phyloP scores from a whole-genome alignment of 1,140 invertebrate species.

The Condylostylus longicornis region DNA sequence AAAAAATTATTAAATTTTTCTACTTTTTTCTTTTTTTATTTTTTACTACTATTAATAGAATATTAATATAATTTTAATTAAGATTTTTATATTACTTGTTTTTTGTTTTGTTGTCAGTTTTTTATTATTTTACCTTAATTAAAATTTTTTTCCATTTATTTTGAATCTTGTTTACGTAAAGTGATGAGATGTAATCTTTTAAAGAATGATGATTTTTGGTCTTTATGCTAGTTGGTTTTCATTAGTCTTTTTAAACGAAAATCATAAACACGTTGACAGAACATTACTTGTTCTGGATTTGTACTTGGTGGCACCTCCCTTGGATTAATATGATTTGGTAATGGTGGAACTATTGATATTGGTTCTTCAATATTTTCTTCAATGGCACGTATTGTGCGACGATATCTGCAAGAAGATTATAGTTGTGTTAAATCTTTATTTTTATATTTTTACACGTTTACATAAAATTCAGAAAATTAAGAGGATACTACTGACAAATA shows the following conservation, averaged over 20 bases:
- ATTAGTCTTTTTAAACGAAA: conserved; percentile 70
- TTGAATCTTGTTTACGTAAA: neutral
- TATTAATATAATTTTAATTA: no score
- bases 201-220: conserved; percentile 8
- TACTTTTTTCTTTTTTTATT: no score
- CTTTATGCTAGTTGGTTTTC: conserved; percentile 36
- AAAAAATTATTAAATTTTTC: no score
- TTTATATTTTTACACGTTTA: neutral
- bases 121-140: no score
- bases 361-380: conserved; percentile 37
- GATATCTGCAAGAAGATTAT: conserved; percentile 32
- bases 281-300: conserved; percentile 74
- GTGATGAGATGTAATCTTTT: conserved; percentile 1
- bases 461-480: neutral
- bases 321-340: conserved; percentile 24
- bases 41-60: no score
- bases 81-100: no score
- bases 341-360: conserved; percentile 19
- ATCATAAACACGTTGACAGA: conserved; percentile 88
- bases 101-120: no score
- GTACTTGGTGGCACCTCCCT: conserved; percentile 53
- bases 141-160: neutral
- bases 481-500: neutral
- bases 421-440: neutral
- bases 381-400: conserved; percentile 37